Base-by-base conservation (phyloP, 2,888 invertebrate species). In the Metellina segmentata region DNA sequence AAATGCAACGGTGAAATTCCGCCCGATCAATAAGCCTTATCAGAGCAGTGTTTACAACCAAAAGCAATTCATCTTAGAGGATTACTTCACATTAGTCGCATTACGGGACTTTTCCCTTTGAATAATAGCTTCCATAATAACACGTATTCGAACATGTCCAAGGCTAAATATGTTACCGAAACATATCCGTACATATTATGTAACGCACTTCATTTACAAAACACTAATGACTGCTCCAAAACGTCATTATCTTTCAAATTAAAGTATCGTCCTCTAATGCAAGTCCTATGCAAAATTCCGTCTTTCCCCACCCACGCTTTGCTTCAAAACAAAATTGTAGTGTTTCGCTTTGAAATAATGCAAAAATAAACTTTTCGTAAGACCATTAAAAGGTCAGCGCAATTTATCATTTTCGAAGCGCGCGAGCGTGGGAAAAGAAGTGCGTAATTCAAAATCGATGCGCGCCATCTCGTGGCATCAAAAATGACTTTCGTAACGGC, bases 171-270 rank as follows among this genome's bases (percentile, higher is more conserved):
- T 61, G 72, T 48, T 74, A 16, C 7, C 69, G 19, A 69, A 75
- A 49, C 61, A 85, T 85, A 83, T 83, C 72, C 77, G 8, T 53
- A 34, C 61, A 72, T 52, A 78, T 53, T 85, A 90, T 77, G 77
- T 52, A 48, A 11, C 81, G 51, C 72, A 85, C 89, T 90, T 90
- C 83, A 90, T 90, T 89, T 90, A 90, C 83, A 85, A 90, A 90
- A 90, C 85, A 79, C 83, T 90, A 90, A 90, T 90, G 89, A 90
- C 89, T 70, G 53, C 34, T 71, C 53, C 77, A 78, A 81, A 85
- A 90, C 78, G 71, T 90, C 89, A 79, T 90, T 90, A 90, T 90
- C 78, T 90, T 90, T 7, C 79, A 79, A 90, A 90, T 90, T 83
- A 85, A 72, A 78, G 89, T 72, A 83, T 90, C 83, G 83, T 78